Percentiles rank a stretch among this genome's conserved stretches.
Evolutionary conservation across 2,113 vertebrate species (phyloP).

Genomic region (Nestor notabilis): DNA sequence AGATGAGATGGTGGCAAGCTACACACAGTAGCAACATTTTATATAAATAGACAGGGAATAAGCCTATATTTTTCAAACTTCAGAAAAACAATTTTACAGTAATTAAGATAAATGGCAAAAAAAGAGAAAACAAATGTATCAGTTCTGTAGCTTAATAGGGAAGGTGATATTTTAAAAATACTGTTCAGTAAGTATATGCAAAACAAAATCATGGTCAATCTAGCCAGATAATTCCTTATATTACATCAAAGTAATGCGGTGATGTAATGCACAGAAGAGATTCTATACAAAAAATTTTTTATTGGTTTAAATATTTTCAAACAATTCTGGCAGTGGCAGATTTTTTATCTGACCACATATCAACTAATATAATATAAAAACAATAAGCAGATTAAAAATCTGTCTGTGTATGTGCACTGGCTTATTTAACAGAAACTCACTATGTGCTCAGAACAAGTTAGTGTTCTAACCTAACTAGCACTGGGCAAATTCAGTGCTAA

Average conservation of each 20-base stretch:
- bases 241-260: not conserved
- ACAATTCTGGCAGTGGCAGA: not conserved
- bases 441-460: not conserved
- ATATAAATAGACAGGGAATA: not conserved
- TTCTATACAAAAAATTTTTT: not conserved
- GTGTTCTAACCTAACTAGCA: not conserved
- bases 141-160: not conserved
- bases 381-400: not conserved
- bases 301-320: not conserved
- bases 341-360: not conserved
- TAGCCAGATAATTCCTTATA: not conserved
- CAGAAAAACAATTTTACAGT: not conserved
- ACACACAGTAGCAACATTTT: not conserved
- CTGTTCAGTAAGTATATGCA: not conserved
- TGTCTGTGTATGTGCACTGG: not conserved
- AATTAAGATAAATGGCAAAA: not conserved
- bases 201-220: not conserved
- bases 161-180: not conserved
- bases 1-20: not conserved
- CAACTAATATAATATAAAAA: not conserved
- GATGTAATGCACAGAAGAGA: not conserved
- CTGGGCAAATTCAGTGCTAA: not conserved
- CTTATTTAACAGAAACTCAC: not conserved
- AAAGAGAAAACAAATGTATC: accelerated
- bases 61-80: not conserved